Evolutionary conservation across 2,888 invertebrate genomes (phyloP).

Genomic region (Drosophila engyochracea): DNA sequence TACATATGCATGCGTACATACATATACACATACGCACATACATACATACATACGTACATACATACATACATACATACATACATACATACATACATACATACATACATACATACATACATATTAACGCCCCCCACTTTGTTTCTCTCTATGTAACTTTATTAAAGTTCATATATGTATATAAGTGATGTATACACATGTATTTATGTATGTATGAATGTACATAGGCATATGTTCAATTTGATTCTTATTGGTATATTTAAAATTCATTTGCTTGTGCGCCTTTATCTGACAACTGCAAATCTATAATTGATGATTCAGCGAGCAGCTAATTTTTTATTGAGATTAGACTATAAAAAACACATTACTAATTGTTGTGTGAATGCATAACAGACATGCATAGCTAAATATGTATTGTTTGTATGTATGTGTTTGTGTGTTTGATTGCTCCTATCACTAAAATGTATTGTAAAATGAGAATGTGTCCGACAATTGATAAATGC

Average conservation of each 20-base stretch:
- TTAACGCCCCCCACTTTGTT: slow-evolving; percentile 21
- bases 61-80: background rate
- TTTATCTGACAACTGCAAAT: background rate
- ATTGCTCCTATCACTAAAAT: background rate
- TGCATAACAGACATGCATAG: background rate
- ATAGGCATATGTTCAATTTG: background rate
- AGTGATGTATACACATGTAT: background rate
- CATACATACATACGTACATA: background rate
- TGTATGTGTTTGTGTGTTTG: background rate
- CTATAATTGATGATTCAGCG: slow-evolving; percentile 17
- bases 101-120: background rate
- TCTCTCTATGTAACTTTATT: background rate
- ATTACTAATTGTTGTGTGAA: background rate
- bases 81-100: background rate
- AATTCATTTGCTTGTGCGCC: background rate
- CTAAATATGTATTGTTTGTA: background rate
- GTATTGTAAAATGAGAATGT: background rate
- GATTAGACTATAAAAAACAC: background rate
- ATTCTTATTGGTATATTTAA: background rate
- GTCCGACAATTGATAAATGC: slow-evolving; percentile 1
- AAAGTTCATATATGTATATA: background rate
- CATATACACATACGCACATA: background rate
- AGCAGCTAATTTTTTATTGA: background rate
- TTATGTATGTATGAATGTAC: background rate
- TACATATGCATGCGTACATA: background rate